These are phyloP conservation scores for Psittacula echo DNA, from an alignment of 2,797 vertebrate genomes.

Conservation along the genomic window DNA sequence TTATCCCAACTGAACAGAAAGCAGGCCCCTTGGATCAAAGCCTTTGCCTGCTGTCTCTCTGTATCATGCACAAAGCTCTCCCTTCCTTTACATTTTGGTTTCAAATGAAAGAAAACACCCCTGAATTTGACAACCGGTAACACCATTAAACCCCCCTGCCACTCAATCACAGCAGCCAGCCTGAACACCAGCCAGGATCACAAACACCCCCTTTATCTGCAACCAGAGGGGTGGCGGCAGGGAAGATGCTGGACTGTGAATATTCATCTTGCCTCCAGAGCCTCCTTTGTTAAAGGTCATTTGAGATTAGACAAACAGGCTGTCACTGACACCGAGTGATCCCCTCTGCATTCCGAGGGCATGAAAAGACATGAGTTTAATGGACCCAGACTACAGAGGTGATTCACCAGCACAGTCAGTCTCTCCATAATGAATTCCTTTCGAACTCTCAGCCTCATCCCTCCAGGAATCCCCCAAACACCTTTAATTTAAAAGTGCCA, in stretches of 20 bases:
- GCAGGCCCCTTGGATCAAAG: not conserved
- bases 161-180: not conserved
- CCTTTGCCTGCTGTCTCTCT: not conserved
- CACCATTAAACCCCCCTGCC: not conserved
- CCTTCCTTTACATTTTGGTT: not conserved
- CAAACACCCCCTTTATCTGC: not conserved
- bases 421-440: conserved; percentile 15
- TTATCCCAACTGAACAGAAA: not conserved
- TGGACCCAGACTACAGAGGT: not conserved
- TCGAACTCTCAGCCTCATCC: conserved; percentile 10
- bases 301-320: not conserved
- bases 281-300: not conserved
- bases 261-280: not conserved
- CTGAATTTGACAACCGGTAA: not conserved
- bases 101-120: not conserved
- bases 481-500: conserved; percentile 53
- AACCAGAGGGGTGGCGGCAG: not conserved
- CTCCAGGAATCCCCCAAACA: conserved; percentile 19
- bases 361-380: not conserved
- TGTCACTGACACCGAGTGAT: not conserved
- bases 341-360: not conserved
- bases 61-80: accelerated
- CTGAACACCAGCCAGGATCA: not conserved
- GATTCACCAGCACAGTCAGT: not conserved
- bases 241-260: not conserved